Conservation (phyloP, 2,113 vertebrate genomes). For the Elephas maximus region DNA sequence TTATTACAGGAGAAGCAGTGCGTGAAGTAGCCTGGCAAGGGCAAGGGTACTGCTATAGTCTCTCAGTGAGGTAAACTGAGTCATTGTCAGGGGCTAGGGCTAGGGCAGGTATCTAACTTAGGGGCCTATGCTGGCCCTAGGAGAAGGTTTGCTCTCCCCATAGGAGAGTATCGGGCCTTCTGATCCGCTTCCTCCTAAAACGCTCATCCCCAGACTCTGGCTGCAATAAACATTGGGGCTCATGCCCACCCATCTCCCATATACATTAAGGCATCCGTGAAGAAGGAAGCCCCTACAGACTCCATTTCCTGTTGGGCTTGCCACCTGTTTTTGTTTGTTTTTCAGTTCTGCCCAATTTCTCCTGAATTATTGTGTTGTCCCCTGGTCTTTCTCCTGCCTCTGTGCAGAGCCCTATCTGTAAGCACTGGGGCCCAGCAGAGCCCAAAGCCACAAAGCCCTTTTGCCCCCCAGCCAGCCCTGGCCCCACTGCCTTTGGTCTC, state of each 20-base stretch:
- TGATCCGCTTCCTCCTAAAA: not conserved
- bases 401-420: not conserved
- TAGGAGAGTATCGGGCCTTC: not conserved
- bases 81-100: not conserved
- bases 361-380: not conserved
- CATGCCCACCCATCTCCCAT: not conserved
- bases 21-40: not conserved
- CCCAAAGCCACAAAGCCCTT: conserved; percentile 14
- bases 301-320: not conserved
- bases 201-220: not conserved
- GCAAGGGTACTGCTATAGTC: not conserved
- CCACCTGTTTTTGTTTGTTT: conserved; percentile 19
- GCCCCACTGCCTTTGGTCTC: not conserved
- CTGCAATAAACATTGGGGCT: not conserved
- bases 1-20: not conserved
- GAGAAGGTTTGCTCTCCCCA: not conserved
- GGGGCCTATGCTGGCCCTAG: not conserved
- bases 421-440: not conserved
- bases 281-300: not conserved
- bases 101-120: not conserved
- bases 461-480: not conserved
- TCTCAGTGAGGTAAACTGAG: not conserved
- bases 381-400: not conserved
- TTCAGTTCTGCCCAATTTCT: conserved; percentile 21
- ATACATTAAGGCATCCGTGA: not conserved